Conservation (phyloP, 2,888 invertebrate species). For the Yponomeuta malinellus region DNA sequence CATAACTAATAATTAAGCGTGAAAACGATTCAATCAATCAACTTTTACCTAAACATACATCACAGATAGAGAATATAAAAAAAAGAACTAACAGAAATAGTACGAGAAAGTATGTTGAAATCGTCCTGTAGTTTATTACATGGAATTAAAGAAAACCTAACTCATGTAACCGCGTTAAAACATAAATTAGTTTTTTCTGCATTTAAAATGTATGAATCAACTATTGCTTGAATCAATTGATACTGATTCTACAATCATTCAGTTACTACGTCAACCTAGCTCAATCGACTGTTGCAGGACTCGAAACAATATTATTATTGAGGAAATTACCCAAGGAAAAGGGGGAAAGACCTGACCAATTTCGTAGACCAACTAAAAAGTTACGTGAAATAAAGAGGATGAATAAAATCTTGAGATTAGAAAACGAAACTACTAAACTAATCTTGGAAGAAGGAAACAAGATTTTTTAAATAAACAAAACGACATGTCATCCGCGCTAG, state of each 20-base stretch:
- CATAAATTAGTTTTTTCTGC: constrained; percentile 61
- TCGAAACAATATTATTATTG: background rate
- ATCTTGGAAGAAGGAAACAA: constrained; percentile 36
- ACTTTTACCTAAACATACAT: constrained; percentile 74
- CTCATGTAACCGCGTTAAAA: constrained; percentile 34
- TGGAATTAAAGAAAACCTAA: constrained; percentile 16
- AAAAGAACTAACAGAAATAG: constrained; percentile 34
- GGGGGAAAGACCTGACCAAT: constrained; percentile 24
- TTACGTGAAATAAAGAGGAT: constrained; percentile 40
- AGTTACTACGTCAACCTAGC: background rate
- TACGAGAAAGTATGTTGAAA: constrained; percentile 2
- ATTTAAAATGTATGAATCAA: constrained; percentile 32
- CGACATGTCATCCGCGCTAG: constrained; percentile 27
- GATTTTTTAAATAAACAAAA: constrained; percentile 16
- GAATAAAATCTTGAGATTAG: constrained; percentile 39
- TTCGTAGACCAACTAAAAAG: constrained; percentile 26
- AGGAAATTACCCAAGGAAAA: background rate
- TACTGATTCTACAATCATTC: background rate
- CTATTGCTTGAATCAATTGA: background rate
- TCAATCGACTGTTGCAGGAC: background rate
- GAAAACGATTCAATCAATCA: constrained; percentile 59
- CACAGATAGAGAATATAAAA: constrained; percentile 63
- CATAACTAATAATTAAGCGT: constrained; percentile 49
- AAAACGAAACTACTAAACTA: constrained; percentile 50
- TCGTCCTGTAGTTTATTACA: constrained; percentile 11